phyloP scores from a whole-genome alignment of 2,888 invertebrate genomes.

The Hirtodrosophila duncani region DNA sequence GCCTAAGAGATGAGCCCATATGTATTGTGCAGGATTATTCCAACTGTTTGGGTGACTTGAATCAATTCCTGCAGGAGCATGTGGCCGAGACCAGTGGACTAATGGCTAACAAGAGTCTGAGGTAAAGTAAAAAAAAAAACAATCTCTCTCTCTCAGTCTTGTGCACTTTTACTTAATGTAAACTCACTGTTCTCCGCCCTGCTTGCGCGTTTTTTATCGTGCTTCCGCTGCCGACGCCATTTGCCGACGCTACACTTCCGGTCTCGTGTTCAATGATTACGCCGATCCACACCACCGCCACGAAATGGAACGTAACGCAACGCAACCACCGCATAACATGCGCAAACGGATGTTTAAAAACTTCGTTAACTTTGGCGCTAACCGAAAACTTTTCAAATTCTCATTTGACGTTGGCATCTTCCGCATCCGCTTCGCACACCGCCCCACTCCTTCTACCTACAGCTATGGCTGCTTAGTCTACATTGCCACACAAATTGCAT shows the following conservation, averaged over 20 bases:
- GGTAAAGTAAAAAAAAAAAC: constrained; percentile 79
- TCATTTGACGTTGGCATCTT: constrained; percentile 60
- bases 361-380: constrained; percentile 71
- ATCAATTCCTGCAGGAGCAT: constrained; percentile 90
- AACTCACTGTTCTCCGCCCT: constrained; percentile 19
- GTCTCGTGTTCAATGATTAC: constrained; percentile 73
- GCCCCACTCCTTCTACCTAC: constrained; percentile 19
- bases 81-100: constrained; percentile 85
- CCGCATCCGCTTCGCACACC: constrained; percentile 34
- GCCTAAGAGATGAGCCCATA: constrained; percentile 85
- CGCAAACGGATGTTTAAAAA: constrained; percentile 72
- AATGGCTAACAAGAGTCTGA: constrained; percentile 80
- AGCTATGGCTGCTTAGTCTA: constrained; percentile 91
- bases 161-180: constrained; percentile 30
- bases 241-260: constrained; percentile 73
- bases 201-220: constrained; percentile 64
- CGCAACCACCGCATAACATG: constrained; percentile 47
- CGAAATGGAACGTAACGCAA: constrained; percentile 2
- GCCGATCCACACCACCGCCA: constrained; percentile 49
- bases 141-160: neutral
- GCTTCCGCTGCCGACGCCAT: constrained; percentile 73
- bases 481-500: constrained; percentile 92
- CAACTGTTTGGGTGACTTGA: constrained; percentile 86
- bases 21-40: constrained; percentile 86
- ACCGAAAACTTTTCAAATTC: constrained; percentile 61